A percentile compares a stretch with the other conserved stretches of the same genome.
Conservation (phyloP, 2,797 vertebrate species). For the Propithecus perrieri region DNA sequence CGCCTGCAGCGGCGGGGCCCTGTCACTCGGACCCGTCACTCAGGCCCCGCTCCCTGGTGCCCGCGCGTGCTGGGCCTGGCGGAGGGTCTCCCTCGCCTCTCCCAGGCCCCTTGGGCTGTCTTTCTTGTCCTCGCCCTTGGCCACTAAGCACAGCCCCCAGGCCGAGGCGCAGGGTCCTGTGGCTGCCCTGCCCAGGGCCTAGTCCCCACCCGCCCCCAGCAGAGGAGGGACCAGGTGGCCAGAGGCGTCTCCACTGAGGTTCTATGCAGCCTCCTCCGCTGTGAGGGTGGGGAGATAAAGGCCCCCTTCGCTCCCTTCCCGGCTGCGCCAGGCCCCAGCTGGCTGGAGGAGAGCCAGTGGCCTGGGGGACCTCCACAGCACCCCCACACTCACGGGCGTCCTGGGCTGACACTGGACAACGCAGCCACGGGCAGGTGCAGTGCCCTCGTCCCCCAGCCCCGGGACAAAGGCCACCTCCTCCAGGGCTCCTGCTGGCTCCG, state of each 20-base stretch:
- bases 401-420: not conserved
- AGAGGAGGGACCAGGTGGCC: not conserved
- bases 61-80: not conserved
- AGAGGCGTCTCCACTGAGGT: not conserved
- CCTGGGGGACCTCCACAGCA: not conserved
- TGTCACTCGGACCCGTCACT: no score
- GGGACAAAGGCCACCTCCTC: not conserved
- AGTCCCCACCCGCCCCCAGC: not conserved
- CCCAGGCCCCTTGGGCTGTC: not conserved
- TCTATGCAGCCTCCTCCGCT: not conserved
- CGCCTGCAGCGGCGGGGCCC: no score
- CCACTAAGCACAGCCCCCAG: not conserved
- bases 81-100: no score
- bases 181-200: not conserved
- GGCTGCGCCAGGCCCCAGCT: no score
- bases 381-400: not conserved
- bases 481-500: not conserved
- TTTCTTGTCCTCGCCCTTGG: not conserved
- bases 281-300: not conserved
- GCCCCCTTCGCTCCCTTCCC: not conserved
- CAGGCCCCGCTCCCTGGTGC: no score
- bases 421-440: not conserved
- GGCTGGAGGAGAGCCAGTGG: not conserved
- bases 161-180: not conserved
- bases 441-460: rapidly evolving